phyloP scores from a whole-genome alignment of 1,140 invertebrate species.

The Lasaia peninsularis region DNA sequence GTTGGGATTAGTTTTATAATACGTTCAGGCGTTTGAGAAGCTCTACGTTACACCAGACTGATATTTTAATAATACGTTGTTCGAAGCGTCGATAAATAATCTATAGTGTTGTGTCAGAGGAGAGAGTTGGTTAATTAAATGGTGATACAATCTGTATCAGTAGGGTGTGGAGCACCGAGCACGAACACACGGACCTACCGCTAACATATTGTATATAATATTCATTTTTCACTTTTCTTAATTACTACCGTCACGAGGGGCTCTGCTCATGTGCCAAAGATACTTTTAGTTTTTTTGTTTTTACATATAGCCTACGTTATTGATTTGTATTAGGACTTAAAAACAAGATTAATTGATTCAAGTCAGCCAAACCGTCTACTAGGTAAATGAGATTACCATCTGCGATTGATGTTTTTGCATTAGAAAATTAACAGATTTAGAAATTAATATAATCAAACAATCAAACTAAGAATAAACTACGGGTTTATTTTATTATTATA shows the following conservation, averaged over 20 bases:
- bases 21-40: not conserved
- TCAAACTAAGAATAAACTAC: no score
- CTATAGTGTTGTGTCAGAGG: slow-evolving; percentile 2
- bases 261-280: no score
- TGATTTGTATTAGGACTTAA: no score
- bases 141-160: slow-evolving; percentile 5
- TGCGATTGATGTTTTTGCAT: not conserved
- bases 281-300: no score
- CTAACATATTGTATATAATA: not conserved
- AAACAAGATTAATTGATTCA: no score
- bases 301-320: no score
- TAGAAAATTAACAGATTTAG: not conserved
- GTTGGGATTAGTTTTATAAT: no score
- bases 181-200: not conserved
- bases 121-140: slow-evolving; percentile 3
- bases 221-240: no score
- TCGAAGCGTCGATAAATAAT: not conserved
- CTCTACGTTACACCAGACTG: not conserved
- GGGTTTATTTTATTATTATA: no score
- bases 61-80: slow-evolving; percentile 1
- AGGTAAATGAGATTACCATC: no score
- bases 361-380: no score
- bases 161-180: not conserved
- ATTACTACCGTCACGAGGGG: no score
- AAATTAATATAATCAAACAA: not conserved